Evolutionary conservation across 2,888 invertebrate species (phyloP).

Genomic region (Zaprionus lineosus): DNA sequence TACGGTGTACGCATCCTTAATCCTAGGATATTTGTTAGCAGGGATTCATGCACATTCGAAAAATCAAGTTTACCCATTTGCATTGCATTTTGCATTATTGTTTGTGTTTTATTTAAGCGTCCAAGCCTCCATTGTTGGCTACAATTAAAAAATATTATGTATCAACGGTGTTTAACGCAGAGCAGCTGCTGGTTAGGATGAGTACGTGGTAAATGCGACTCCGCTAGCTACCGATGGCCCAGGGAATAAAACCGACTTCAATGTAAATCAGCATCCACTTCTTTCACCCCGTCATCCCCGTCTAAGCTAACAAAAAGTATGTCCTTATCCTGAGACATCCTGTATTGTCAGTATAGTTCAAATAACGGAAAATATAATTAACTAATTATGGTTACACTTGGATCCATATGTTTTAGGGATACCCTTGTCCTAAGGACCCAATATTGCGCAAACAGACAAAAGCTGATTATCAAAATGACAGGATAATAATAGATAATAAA

Average conservation of each 20-base stretch:
- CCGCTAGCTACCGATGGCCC: neutral
- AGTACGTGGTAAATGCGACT: conserved; percentile 10
- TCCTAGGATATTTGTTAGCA: conserved; percentile 14
- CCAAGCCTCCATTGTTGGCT: conserved; percentile 84
- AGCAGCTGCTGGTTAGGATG: conserved; percentile 39
- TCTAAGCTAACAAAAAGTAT: no score
- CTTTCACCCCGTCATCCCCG: no score
- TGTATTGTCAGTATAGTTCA: no score
- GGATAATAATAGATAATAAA: neutral
- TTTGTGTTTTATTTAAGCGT: conserved; percentile 83
- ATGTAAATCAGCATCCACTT: no score
- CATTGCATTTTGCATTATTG: conserved; percentile 56
- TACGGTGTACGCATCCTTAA: neutral
- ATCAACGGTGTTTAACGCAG: conserved; percentile 52
- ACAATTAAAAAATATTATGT: conserved; percentile 77
- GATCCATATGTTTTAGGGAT: no score
- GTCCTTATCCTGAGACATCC: no score
- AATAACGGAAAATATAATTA: no score
- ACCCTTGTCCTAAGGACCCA: no score
- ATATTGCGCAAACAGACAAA: no score
- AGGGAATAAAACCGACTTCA: conserved; percentile 37
- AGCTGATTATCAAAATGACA: no score
- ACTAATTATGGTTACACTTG: no score
- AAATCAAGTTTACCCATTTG: conserved; percentile 81
- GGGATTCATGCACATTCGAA: conserved; percentile 73